Evolutionary conservation across 2,113 vertebrate species (phyloP), one percentile per base, ranked within the genome.

Genomic region (Piprites chloris): DNA sequence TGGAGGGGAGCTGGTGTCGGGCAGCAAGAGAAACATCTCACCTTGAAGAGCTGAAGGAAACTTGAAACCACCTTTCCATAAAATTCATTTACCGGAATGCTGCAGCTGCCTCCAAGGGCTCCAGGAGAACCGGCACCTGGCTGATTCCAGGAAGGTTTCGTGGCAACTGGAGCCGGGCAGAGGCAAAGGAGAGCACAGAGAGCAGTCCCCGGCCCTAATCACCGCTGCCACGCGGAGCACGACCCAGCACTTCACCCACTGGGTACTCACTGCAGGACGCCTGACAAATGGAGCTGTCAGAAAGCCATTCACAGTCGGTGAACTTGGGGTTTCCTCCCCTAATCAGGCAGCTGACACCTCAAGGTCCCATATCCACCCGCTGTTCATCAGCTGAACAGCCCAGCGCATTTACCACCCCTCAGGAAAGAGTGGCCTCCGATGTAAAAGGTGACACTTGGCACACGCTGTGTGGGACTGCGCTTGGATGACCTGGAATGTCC

Each of bases 281-380:
- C 75, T 67, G 63, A 67, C 33, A 69, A 55, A 62, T 49, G 32
- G 14, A 50, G 67, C 58, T 88, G 62, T 21, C 28, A 21, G 17
- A 27, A 56, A 90, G 35, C 41, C 32, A 49, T 10, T 27, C 3
- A 2, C 59, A 42, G n/a, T 22, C 55, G 61, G 39, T 14, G 32
- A 85, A 69, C 0, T 41, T 27, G 0, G 7, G 2, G 37, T 73
- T 73, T 53, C n/a, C 75, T 46, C 23, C 53, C 24, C n/a, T 1
- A 35, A 16, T 11, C 9, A 35, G 78, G 52, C 62, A 91, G 33
- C 66, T 66, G 46, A 89, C 42, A 82, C 39, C 33, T 41, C 18
- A 41, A 30, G 0, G 1, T 2, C 32, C 1, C 0, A 18, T 1
- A 14, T 0, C 11, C 4, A 8, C 7, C 26, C 33, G 21, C 3